Evolutionary conservation across 53 echinoderm and acorn worm genomes (phyloP).

Genomic region (Henricia sp.): DNA sequence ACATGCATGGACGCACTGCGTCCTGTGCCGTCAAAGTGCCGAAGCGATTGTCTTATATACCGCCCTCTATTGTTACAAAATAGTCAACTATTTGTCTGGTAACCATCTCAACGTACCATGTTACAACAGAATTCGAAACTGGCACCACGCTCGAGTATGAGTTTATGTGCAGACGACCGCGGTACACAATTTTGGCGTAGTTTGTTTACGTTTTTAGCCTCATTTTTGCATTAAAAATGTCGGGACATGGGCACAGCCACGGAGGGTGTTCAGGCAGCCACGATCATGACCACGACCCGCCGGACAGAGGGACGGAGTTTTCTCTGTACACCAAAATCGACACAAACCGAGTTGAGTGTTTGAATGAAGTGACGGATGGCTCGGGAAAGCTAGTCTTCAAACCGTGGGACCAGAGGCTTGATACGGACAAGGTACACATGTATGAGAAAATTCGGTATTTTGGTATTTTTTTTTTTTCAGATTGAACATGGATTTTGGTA

Average conservation of each 20-base stretch:
- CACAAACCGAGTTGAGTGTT: slow-evolving; percentile 82
- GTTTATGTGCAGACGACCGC: neutral
- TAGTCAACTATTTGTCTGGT: neutral
- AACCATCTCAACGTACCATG: neutral
- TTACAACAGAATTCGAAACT: neutral
- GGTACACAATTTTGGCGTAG: neutral
- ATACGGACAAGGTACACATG: slow-evolving; percentile 82
- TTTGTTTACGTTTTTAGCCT: neutral
- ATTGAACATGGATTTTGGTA: too few relatives aligned
- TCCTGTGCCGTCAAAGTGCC: neutral
- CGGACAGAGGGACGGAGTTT: slow-evolving; percentile 90
- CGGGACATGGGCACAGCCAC: slow-evolving; percentile 83
- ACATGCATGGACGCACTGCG: slow-evolving; percentile 11
- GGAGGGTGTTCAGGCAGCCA: slow-evolving; percentile 76
- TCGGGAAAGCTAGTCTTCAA: slow-evolving; percentile 97
- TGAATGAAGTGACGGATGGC: slow-evolving; percentile 89
- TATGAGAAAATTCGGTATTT: neutral
- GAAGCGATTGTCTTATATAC: neutral
- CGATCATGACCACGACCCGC: slow-evolving; percentile 78
- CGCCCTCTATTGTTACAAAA: neutral
- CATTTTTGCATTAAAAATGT: slow-evolving; percentile 8
- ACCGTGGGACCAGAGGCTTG: slow-evolving; percentile 91
- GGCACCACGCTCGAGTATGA: neutral
- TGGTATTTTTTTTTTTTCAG: neutral
- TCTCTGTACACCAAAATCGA: slow-evolving; percentile 91